A percentile compares a stretch with the other conserved stretches of the same genome.
Conservation (phyloP, 2,113 vertebrate species). For the Rousettus leschenaultii region DNA sequence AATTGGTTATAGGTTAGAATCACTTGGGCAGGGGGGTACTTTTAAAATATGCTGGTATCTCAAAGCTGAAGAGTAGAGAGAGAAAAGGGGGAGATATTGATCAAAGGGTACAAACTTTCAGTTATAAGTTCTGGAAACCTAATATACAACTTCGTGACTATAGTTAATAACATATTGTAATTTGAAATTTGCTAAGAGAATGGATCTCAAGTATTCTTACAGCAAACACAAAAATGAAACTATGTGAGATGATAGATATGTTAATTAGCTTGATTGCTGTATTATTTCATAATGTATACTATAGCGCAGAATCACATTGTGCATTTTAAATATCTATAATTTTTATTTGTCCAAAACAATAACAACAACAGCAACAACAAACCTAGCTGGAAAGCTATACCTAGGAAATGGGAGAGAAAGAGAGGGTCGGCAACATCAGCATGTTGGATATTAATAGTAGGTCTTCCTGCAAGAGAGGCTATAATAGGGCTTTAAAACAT, state of each 20-base stretch:
- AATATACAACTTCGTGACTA: neutral
- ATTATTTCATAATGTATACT: neutral
- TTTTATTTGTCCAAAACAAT: neutral
- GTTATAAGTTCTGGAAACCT: neutral
- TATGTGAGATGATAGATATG: neutral
- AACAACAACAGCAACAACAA: too few relatives aligned
- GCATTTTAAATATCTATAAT: neutral
- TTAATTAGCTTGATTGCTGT: neutral
- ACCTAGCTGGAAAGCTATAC: neutral
- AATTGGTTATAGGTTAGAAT: neutral
- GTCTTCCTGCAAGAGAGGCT: rapidly evolving
- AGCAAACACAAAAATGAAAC: neutral
- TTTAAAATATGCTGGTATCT: neutral
- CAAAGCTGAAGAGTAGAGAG: neutral
- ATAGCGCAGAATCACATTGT: neutral
- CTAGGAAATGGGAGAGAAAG: neutral
- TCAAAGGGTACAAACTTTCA: neutral
- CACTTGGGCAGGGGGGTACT: neutral
- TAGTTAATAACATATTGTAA: neutral
- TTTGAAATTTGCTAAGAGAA: neutral
- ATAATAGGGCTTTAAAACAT: neutral
- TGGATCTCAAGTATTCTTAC: neutral
- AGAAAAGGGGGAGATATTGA: neutral
- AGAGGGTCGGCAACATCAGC: neutral
- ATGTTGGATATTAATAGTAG: too few relatives aligned